Evolutionary conservation across 35 echinoderm and acorn worm species (phyloP), one percentile per base, ranked within the genome.

Genomic region (Heliocidaris tuberculata): DNA sequence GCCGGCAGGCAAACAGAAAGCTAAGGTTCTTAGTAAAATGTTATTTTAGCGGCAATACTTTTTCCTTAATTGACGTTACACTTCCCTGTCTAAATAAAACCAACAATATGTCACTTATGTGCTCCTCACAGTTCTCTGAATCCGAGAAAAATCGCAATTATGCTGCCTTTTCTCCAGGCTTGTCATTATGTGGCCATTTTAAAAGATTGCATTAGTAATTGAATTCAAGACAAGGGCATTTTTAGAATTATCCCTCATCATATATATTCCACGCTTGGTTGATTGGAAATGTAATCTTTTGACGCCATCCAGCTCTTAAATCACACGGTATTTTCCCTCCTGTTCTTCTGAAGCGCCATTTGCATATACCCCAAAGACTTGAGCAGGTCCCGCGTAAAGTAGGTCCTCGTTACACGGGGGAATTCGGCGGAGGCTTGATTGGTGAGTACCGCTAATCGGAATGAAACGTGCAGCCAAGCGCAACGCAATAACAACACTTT

Each of bases 131-230:
- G 5, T 24, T 19, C 21, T 78, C 65, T 27, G 65, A 17, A 78
- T 27, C 65, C 65, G 65, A 78, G 27, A 78, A 78, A 8, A 78
- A 78, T 21, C 65, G 65, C 65, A n/a, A 4, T 29, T n/a, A 5
- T 24, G 19, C 65, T n/a, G 6, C 4, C 27, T 78, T 78, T 78
- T 78, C 65, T 78, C 7, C 21, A 24, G 65, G 65, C 65, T n/a
- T 78, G 5, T 78, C 65, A 78, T 78, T 78, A 78, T 27, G 21
- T 19, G 65, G 65, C 65, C 65, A 78, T 78, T 78, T 78, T 78
- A 78, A 78, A 78, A 78, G 65, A 78, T 78, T 78, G 65, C 65
- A 78, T 78, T 78, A 78, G 65, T 78, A 78, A 78, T 78, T 78
- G 65, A 78, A 78, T 78, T 78, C 65, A 78, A 78, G 65, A 78